phyloP scores from a whole-genome alignment of 2,113 vertebrate species.

The Pseudorhombus dupliciocellatus region DNA sequence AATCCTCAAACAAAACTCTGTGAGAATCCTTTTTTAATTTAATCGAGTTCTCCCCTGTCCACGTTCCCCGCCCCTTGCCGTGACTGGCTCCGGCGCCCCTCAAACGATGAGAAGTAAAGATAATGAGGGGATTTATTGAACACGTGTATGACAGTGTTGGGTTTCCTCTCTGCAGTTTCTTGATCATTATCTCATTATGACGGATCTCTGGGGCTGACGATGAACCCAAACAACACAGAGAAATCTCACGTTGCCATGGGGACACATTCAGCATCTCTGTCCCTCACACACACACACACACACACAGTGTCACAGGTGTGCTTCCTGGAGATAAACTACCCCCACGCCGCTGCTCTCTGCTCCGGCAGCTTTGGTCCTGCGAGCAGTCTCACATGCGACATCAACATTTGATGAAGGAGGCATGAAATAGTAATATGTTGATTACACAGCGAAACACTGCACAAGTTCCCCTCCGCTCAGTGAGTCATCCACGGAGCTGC shows the following conservation, averaged over 20 bases:
- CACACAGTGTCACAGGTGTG: constrained; percentile 7
- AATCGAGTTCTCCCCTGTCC: too few species aligned
- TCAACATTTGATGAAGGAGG: constrained; percentile 51
- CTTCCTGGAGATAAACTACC: constrained; percentile 13
- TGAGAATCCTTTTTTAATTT: neutral
- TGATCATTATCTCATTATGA: constrained; percentile 25
- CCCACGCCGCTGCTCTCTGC: constrained; percentile 12
- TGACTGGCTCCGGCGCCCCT: too few species aligned
- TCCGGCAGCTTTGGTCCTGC: constrained; percentile 34
- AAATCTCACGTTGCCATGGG: constrained; percentile 65
- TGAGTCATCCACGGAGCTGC: constrained; percentile 23
- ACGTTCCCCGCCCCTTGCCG: too few species aligned
- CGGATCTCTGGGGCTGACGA: constrained; percentile 11
- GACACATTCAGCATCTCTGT: constrained; percentile 34
- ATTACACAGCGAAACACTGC: constrained; percentile 24
- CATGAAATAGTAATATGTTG: constrained; percentile 61
- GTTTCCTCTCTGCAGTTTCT: constrained; percentile 19
- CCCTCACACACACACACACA: neutral
- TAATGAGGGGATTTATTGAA: neutral
- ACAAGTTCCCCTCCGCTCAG: neutral
- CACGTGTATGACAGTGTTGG: neutral
- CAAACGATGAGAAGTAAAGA: neutral
- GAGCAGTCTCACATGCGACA: constrained; percentile 26
- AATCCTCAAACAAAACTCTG: neutral
- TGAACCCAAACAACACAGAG: constrained; percentile 16